Percentiles rank a stretch among this genome's conserved stretches.
Conservation (phyloP, 1,140 invertebrate species). For the Trichonephila clavipes region DNA sequence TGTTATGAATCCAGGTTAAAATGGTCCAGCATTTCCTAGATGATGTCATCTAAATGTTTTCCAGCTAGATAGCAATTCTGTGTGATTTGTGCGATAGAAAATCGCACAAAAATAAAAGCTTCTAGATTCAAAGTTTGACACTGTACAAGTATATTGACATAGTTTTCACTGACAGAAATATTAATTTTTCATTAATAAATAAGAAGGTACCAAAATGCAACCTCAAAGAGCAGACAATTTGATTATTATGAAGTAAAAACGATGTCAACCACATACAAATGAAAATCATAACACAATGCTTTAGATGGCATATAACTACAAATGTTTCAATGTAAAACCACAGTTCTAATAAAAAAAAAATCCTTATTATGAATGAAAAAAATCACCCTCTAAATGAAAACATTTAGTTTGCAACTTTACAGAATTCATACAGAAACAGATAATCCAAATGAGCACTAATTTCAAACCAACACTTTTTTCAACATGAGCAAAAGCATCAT, state of each 20-base stretch:
- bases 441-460: neutral
- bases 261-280: constrained; percentile 44
- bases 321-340: constrained; percentile 36
- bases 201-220: constrained; percentile 40
- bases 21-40: constrained; percentile 73
- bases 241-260: constrained; percentile 42
- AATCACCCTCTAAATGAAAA: neutral
- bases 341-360: constrained; percentile 30
- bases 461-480: neutral
- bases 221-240: constrained; percentile 12
- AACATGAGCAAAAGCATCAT: neutral
- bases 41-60: constrained; percentile 56
- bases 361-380: neutral
- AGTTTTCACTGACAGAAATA: constrained; percentile 29
- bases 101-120: constrained; percentile 20
- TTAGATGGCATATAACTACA: constrained; percentile 54
- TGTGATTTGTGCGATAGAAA: neutral
- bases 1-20: constrained; percentile 64
- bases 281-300: constrained; percentile 47
- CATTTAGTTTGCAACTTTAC: neutral
- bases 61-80: constrained; percentile 48
- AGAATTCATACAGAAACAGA: neutral
- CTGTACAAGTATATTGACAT: constrained; percentile 26
- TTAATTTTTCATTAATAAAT: constrained; percentile 25
- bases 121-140: neutral